Evolutionary conservation across 2,888 invertebrate genomes (phyloP), one percentile per base, ranked within the genome.

Genomic region (Epinotia brunnichana): DNA sequence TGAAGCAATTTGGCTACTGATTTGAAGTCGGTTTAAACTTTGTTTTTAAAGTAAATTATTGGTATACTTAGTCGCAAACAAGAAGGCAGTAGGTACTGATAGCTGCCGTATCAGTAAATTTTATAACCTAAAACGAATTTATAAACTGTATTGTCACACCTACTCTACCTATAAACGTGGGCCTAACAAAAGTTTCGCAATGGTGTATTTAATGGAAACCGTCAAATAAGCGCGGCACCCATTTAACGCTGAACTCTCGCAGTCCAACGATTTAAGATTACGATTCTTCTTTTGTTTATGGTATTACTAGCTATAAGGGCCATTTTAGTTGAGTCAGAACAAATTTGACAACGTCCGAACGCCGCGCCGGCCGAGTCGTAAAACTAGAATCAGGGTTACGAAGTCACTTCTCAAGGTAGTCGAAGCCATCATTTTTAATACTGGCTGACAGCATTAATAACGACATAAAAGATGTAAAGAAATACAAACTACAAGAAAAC

Each of bases 321-420:
- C 76, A 66, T 9, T 29, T 60, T 69, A 69, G 19, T 39, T 21
- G 69, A 64, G 74, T 48, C 41, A 41, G 53, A 54, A 60, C 53
- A 63, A 57, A 41, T 72, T n/a, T 76, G 76, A 74, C 75, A 71
- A 74, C 68, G 73, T 60, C 68, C 67, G 75, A 77, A 76, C 76
- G 77, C 77, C 77, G 77, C 76, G 77, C 77, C 77, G 77, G 77
- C 77, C 77, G 75, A 77, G 76, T 82, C 83, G 80, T 85, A 82
- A 84, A 84, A 81, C 80, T 76, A 77, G 76, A 80, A 79, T 79
- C 80, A 81, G 82, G 80, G 82, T 79, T 79, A 79, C 74, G 71
- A 73, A 69, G 76, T 75, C 70, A 70, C 62, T 69, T 74, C 75
- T 78, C 82, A 83, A 83, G 83, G 82, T 76, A 76, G 76, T 74